These are phyloP conservation scores for Thymelicus acteon DNA, from an alignment of 2,888 invertebrate genomes.

Conservation along the genomic window DNA sequence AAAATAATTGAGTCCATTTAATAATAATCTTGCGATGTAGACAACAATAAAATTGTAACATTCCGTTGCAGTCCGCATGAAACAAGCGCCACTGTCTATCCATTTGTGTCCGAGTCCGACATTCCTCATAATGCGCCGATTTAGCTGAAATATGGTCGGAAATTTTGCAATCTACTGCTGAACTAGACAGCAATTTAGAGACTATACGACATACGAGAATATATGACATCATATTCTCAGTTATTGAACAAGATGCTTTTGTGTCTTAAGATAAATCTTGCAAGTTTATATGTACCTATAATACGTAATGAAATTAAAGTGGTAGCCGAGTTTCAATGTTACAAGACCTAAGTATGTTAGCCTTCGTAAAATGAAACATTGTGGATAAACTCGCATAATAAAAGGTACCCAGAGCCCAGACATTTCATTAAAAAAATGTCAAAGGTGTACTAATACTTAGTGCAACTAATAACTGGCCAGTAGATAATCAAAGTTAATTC, in stretches of 20 bases:
- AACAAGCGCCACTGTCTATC: conserved; percentile 19
- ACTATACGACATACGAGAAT: conserved; percentile 5
- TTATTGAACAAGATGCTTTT: conserved; percentile 12
- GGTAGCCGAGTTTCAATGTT: neutral
- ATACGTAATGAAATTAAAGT: neutral
- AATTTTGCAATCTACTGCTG: conserved; percentile 31
- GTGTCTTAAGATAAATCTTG: neutral
- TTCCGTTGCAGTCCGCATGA: neutral
- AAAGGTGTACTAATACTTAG: too few relatives aligned
- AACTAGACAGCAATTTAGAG: conserved; percentile 30
- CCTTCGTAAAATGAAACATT: too few relatives aligned
- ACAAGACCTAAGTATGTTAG: too few relatives aligned
- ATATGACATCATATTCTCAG: conserved; percentile 14
- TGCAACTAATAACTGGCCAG: too few relatives aligned
- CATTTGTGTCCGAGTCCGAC: conserved; percentile 28
- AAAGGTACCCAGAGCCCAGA: too few relatives aligned
- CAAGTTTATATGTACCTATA: neutral
- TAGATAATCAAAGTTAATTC: too few relatives aligned
- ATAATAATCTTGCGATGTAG: neutral
- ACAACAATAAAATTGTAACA: neutral
- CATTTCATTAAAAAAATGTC: too few relatives aligned
- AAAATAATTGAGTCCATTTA: neutral
- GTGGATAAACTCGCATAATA: too few relatives aligned
- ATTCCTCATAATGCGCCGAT: conserved; percentile 38
- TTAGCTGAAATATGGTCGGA: conserved; percentile 37